phyloP scores from a whole-genome alignment of 2,113 vertebrate species.

The Xiphias gladius region DNA sequence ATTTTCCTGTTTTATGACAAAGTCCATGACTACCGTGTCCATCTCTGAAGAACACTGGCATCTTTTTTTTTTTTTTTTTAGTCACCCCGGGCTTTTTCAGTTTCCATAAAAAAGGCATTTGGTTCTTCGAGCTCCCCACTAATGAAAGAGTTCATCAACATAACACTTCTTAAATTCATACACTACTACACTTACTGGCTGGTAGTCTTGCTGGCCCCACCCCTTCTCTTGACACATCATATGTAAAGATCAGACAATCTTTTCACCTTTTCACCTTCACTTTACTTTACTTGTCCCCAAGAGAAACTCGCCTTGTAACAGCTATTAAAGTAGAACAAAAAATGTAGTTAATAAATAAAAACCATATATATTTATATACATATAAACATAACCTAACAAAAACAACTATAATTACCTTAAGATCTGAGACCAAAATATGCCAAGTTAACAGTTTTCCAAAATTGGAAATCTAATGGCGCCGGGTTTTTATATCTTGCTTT shows the following conservation, averaged over 20 bases:
- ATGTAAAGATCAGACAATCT: neutral
- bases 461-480: too few species aligned
- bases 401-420: too few species aligned
- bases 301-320: too few species aligned
- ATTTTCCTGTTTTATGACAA: neutral
- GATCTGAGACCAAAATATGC: too few species aligned
- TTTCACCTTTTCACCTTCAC: neutral
- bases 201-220: too few species aligned
- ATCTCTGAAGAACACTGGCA: neutral
- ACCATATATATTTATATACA: too few species aligned
- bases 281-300: too few species aligned
- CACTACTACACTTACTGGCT: neutral
- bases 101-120: neutral
- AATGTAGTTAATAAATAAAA: too few species aligned
- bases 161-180: neutral
- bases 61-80: neutral
- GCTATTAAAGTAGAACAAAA: too few species aligned
- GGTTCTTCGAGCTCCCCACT: neutral
- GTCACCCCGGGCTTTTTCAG: neutral
- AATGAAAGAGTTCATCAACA: neutral
- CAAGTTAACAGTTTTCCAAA: too few species aligned
- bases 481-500: too few species aligned
- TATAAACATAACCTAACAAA: too few species aligned
- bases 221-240: neutral
- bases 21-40: neutral